A percentile compares a stretch with the other conserved stretches of the same genome.
Evolutionary conservation across 92 coral and sea anemone genomes (phyloP).

Genomic region (Siderastrea radians): DNA sequence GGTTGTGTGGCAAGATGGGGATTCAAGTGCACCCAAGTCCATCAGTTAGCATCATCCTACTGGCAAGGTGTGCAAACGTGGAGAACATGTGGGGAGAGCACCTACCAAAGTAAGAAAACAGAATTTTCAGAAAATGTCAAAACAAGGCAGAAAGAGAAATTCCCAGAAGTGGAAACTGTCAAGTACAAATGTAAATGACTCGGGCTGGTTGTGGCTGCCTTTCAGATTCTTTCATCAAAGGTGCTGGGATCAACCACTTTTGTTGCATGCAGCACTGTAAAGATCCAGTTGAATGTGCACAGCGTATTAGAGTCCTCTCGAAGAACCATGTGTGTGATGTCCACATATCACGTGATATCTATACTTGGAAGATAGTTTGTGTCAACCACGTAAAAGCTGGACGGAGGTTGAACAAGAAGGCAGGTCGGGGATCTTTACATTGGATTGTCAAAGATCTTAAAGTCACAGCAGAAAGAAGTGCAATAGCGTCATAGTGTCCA

Average conservation of each 20-base stretch:
- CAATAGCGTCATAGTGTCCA: too few relatives aligned
- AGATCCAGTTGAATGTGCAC: slow-evolving; percentile 50
- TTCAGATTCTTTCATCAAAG: slow-evolving; percentile 16
- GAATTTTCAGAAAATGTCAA: slow-evolving; percentile 25
- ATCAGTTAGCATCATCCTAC: background rate
- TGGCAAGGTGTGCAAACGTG: slow-evolving; percentile 30
- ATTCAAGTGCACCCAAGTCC: slow-evolving; percentile 21
- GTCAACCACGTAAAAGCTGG: background rate
- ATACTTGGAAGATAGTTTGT: slow-evolving; percentile 38
- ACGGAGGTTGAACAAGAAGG: too few relatives aligned
- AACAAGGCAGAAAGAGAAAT: slow-evolving; percentile 19
- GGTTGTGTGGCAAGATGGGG: slow-evolving; percentile 50
- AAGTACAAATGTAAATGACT: slow-evolving; percentile 49
- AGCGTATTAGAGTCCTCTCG: slow-evolving; percentile 25
- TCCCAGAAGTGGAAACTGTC: slow-evolving; percentile 33
- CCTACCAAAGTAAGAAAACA: slow-evolving; percentile 46
- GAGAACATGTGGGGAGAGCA: slow-evolving; percentile 63
- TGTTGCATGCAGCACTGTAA: slow-evolving; percentile 49
- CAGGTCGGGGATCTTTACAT: too few relatives aligned
- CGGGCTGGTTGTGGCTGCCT: slow-evolving; percentile 59
- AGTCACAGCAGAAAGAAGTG: too few relatives aligned
- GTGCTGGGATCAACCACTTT: slow-evolving; percentile 58
- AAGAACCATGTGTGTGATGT: slow-evolving; percentile 21
- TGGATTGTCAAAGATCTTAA: too few relatives aligned
- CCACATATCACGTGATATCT: slow-evolving; percentile 10